Base-by-base conservation (phyloP, 2,113 vertebrate genomes). In the Uropsilus gracilis region DNA sequence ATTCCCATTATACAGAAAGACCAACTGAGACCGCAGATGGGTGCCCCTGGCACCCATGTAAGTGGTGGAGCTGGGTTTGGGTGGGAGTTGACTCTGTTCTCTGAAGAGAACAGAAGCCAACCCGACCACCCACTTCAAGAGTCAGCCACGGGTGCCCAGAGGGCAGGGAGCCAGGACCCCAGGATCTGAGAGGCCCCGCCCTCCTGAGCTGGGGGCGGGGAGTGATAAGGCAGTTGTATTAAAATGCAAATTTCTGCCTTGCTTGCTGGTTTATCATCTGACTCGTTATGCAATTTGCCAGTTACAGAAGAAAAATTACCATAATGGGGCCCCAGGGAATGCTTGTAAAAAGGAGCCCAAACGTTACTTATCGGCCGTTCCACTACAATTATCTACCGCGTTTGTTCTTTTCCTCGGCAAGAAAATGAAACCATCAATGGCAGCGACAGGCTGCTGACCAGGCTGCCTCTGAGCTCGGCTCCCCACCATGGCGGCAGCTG, bases 181-280 rank as follows among this genome's bases (percentile, higher is more conserved):
- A 0, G 0, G 39, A 84, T 90, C 90, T 59, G 72, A 42, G 63
- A 77, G 77, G 91, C 69, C 94, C 95, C 55, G 93, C 98, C 97
- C 97, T n/a, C 94, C 53, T 13, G 0, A 68, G 69, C 78, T 68
- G 96, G 88, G 66, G 71, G 26, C 2, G 44, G 77, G 80, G 76
- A 98, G 98, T 92, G 98, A 98, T 98, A 98, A 96, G 98, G 98
- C 98, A 98, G 97, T 98, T 98, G 98, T 98, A 98, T 99, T 99
- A 99, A 99, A 99, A 98, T 99, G 99, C 98, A 99, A 99, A 99
- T 99, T 99, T 97, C 97, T 98, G 98, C 98, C 98, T 90, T 96
- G 97, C 98, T 99, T 98, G 98, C 99, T 98, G 98, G 98, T 99
- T 98, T 98, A 98, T 99, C 99, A 98, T 98, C 98, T 71, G 81